Percentiles rank a stretch among this genome's conserved stretches.
These are phyloP conservation scores for Malurus cyaneus DNA, from an alignment of 2,113 vertebrate genomes.

Conservation along the genomic window DNA sequence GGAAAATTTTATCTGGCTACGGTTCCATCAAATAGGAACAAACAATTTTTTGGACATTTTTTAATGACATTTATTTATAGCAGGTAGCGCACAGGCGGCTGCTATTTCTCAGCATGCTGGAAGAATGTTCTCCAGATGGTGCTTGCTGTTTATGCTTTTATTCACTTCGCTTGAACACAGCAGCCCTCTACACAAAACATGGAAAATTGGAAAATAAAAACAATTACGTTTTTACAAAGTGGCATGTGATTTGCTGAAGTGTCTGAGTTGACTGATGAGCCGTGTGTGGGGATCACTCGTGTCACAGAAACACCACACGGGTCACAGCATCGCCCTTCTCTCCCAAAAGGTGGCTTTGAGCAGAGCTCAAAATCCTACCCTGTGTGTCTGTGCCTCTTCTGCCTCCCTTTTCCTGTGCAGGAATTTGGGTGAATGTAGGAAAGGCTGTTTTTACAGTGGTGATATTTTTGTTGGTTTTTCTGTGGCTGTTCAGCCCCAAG, in stretches of 20 bases:
- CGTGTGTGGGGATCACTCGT: background rate
- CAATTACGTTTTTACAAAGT: constrained; percentile 45
- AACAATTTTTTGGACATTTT: constrained; percentile 56
- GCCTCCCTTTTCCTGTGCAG: background rate
- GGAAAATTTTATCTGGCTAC: constrained; percentile 59
- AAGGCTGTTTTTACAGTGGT: background rate
- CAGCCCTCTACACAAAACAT: constrained; percentile 64
- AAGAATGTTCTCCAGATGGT: constrained; percentile 81
- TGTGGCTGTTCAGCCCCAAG: background rate
- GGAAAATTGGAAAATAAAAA: constrained; percentile 65
- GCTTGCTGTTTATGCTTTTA: constrained; percentile 75
- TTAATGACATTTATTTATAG: constrained; percentile 77
- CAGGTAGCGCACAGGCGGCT: constrained; percentile 74
- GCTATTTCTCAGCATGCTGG: constrained; percentile 71
- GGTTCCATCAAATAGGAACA: constrained; percentile 69
- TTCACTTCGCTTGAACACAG: constrained; percentile 62
- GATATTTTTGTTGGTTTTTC: background rate
- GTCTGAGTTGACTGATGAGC: constrained; percentile 5
- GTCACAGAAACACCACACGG: background rate
- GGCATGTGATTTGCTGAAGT: constrained; percentile 36
- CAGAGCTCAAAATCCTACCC: background rate
- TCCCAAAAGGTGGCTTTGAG: background rate
- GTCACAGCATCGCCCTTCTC: background rate
- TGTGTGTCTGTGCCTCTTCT: background rate
- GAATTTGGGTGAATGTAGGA: background rate